phyloP scores from a whole-genome alignment of 2,797 vertebrate genomes.

The Dallia pectoralis region DNA sequence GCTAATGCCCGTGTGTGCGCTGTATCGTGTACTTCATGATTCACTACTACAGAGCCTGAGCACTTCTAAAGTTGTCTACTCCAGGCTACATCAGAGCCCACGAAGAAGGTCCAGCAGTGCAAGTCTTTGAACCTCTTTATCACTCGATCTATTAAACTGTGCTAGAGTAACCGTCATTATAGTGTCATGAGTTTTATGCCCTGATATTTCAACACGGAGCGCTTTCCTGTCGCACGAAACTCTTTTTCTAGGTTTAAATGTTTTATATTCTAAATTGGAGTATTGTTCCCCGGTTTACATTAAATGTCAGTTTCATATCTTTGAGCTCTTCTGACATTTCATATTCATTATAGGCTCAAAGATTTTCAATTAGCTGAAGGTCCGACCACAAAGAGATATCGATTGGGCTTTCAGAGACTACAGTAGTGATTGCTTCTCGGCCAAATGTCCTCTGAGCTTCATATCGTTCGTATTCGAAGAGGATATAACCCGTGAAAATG shows the following conservation, averaged over 20 bases:
- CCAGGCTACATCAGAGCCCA: not conserved
- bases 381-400: slow-evolving; percentile 57
- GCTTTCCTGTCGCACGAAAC: slow-evolving; percentile 14
- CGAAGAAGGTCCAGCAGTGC: not conserved
- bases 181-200: slow-evolving; percentile 34
- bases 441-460: slow-evolving; percentile 19
- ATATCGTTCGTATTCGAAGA: not conserved
- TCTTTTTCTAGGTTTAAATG: slow-evolving; percentile 44
- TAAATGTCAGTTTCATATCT: slow-evolving; percentile 67
- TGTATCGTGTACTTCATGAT: not conserved
- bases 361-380: slow-evolving; percentile 69
- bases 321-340: slow-evolving; percentile 70
- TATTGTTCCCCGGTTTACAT: slow-evolving; percentile 54
- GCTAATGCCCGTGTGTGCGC: not conserved
- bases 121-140: slow-evolving; percentile 1
- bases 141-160: not conserved
- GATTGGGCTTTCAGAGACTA: slow-evolving; percentile 49
- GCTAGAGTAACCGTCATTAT: no score
- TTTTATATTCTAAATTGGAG: slow-evolving; percentile 44
- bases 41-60: not conserved
- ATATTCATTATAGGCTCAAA: slow-evolving; percentile 64
- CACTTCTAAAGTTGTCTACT: not conserved
- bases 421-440: slow-evolving; percentile 28
- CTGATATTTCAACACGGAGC: slow-evolving; percentile 30
- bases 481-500: slow-evolving; percentile 8